Evolutionary conservation across 2,888 invertebrate species (phyloP), one percentile per base, ranked within the genome.

Genomic region (Fissipunctia ypsillon): DNA sequence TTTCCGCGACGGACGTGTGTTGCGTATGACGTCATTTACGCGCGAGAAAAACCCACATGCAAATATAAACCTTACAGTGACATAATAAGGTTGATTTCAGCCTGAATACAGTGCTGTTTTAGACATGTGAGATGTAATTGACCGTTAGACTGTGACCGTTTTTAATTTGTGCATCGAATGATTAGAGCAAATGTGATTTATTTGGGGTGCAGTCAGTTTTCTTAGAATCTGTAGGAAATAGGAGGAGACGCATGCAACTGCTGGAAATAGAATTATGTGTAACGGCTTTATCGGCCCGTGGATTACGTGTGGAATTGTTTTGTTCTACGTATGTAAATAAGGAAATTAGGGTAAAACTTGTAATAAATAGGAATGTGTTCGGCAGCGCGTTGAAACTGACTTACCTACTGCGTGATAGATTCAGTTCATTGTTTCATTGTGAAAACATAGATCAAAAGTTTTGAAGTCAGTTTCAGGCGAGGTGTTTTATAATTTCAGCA

Each of bases 111-210:
- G 83, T 86, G 69, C 72, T 77, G 80, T 81, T 84, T 76, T 82
- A 83, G 84, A 86, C 77, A 74, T 83, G 79, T 85, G 87, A 84
- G 78, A 83, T 84, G 80, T 76, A 76, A 69, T 77, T 80, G 83
- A 65, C 83, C 76, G 85, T 88, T 89, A 83, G 75, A 81, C 80
- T 83, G 80, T 84, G 87, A 87, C 87, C 87, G 90, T 91, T 90
- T 86, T 87, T 87, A 88, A 90, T 90, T 85, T 87, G 88, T 88
- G 86, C 84, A 84, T 74, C 66, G 65, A 80, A 83, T 85, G 85
- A 84, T 86, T 86, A 85, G 71, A 76, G 76, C 78, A 70, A 76
- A 80, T 63, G 81, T 85, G 87, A 83, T 87, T 85, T 81, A 70
- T 73, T 85, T 80, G 48, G 67, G 74, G 41, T 78, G 67, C 77